Percentiles rank a stretch among this genome's conserved stretches.
These are phyloP conservation scores for Neopelma chrysocephalum DNA, from an alignment of 2,797 vertebrate genomes.

Conservation along the genomic window DNA sequence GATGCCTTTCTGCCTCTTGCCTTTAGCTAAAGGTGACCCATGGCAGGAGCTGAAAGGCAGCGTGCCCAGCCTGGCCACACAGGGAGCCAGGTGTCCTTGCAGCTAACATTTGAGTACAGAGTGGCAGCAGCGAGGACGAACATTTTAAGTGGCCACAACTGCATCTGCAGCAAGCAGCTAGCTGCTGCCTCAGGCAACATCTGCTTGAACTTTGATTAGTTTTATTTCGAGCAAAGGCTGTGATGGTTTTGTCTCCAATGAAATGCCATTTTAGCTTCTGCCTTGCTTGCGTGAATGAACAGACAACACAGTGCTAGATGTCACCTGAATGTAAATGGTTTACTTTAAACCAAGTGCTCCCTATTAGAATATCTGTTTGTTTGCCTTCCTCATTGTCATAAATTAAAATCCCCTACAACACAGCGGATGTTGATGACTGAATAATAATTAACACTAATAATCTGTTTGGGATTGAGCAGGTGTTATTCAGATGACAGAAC, in stretches of 20 bases:
- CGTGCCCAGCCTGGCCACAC: neutral
- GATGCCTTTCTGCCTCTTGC: neutral
- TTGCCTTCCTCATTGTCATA: slow-evolving; percentile 56
- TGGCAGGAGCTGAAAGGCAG: neutral
- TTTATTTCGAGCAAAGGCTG: slow-evolving; percentile 1
- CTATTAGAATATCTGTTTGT: slow-evolving; percentile 53
- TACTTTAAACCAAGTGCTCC: slow-evolving; percentile 4
- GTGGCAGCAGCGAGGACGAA: neutral
- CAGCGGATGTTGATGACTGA: slow-evolving; percentile 44
- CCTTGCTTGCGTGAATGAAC: neutral
- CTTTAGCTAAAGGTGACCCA: neutral
- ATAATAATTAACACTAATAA: slow-evolving; percentile 57
- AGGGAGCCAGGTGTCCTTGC: neutral
- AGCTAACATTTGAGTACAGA: neutral
- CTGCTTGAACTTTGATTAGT: slow-evolving; percentile 29
- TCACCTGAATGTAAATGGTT: slow-evolving; percentile 26
- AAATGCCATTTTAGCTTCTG: neutral
- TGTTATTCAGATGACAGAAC: slow-evolving; percentile 4
- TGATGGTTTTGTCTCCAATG: neutral
- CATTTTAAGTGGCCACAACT: neutral
- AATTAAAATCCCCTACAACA: slow-evolving; percentile 44
- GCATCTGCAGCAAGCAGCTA: neutral
- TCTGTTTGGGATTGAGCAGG: slow-evolving; percentile 23
- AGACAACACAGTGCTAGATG: neutral
- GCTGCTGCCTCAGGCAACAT: neutral